Evolutionary conservation across 2,888 invertebrate genomes (phyloP), one percentile per base, ranked within the genome.

Genomic region (Polydrusus cervinus): DNA sequence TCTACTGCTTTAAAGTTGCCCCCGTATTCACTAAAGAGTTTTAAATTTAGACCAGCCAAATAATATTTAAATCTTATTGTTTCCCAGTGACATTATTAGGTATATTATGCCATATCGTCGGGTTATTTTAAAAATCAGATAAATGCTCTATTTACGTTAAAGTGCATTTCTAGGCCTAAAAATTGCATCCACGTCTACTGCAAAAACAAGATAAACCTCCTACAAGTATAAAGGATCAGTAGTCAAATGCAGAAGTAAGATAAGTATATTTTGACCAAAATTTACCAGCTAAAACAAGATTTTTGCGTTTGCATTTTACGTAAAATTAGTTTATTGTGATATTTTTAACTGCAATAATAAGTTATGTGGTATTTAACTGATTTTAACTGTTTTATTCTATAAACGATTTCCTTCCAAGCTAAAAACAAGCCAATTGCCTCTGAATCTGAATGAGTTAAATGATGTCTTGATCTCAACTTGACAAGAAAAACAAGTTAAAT

Each of bases 231-330:
- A 1, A 8, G 3, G 7, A n/a, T n/a, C n/a, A n/a, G n/a, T n/a
- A n/a, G n/a, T n/a, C n/a, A n/a, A 5, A 2, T 40, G 40, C 40
- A 40, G 7, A 40, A 40, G 7, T 40, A 40, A 40, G 40, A 8
- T 40, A 40, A 40, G 7, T 40, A 1, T 8, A 40, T 40, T 40
- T 40, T 40, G 40, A 8, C 40, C 25, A 40, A 45, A 45, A 7
- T n/a, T 45, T 45, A 45, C 45, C 45, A 1, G n/a, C n/a, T 45
- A 6, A 45, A 45, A 45, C 13, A 45, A n/a, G 45, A 45, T 45
- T n/a, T 45, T 7, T n/a, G 45, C 45, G n/a, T 45, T 45, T 45
- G n/a, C n/a, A 45, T n/a, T 45, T n/a, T 45, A n/a, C n/a, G n/a
- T 45, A 45, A 45, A 45, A 45, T 45, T 6, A n/a, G 1, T 45